phyloP scores from a whole-genome alignment of 2,113 vertebrate genomes.

The Bubo scandiacus region DNA sequence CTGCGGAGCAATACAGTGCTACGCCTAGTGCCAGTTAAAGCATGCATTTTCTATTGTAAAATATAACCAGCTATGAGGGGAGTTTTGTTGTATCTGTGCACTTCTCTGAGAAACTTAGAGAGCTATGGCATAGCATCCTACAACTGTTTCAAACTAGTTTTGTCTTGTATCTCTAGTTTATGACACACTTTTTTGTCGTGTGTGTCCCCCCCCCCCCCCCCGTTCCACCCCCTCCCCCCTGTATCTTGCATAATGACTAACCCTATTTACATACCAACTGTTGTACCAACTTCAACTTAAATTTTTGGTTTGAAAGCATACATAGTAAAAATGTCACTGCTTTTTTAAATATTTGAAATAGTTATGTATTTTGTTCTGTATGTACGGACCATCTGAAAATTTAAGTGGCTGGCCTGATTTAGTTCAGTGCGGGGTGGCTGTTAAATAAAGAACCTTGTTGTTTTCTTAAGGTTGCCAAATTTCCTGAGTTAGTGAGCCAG shows the following conservation, averaged over 20 bases:
- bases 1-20: neutral
- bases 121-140: neutral
- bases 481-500: neutral
- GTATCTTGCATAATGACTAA: too few relatives aligned
- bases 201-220: too few relatives aligned
- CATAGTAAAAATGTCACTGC: neutral
- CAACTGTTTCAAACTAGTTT: neutral
- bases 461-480: neutral
- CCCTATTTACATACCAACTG: neutral
- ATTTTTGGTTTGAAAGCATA: neutral
- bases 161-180: neutral
- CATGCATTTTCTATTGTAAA: neutral
- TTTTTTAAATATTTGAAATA: neutral
- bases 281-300: neutral
- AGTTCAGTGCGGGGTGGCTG: neutral
- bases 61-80: neutral
- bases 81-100: neutral
- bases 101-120: neutral
- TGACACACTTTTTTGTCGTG: neutral
- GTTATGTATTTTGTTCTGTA: fast-evolving
- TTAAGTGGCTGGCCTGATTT: neutral
- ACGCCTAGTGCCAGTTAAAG: neutral
- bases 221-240: too few relatives aligned
- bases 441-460: neutral
- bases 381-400: neutral